Conservation (phyloP, 2,113 vertebrate genomes). For the Antechinus flavipes region DNA sequence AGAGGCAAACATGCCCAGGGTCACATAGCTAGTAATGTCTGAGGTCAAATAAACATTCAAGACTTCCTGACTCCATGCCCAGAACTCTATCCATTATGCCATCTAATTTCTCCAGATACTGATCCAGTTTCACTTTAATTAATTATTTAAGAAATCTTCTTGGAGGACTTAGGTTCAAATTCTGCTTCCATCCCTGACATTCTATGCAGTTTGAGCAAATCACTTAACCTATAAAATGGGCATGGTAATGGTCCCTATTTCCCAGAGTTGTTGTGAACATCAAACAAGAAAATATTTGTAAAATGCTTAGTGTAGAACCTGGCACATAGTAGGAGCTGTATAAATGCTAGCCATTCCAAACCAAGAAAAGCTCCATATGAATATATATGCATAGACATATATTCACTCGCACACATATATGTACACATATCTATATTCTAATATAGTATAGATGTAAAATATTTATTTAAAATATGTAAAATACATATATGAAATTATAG, state of each 20-base stretch:
- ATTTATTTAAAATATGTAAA: too few species aligned
- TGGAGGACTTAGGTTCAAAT: background rate
- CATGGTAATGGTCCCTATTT: background rate
- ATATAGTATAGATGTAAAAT: too few species aligned
- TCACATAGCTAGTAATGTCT: background rate
- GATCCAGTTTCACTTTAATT: too few species aligned
- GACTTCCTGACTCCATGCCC: background rate
- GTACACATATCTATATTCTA: too few species aligned
- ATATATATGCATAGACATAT: background rate
- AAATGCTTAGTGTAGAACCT: background rate
- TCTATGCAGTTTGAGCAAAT: background rate
- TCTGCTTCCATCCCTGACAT: background rate
- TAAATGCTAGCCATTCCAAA: background rate
- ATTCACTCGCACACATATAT: too few species aligned
- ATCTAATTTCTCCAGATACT: background rate
- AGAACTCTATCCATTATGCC: background rate
- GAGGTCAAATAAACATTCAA: background rate
- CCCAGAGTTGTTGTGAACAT: background rate
- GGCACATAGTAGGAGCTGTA: background rate
- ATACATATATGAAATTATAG: too few species aligned
- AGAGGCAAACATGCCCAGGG: background rate
- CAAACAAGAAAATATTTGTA: background rate
- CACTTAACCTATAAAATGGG: background rate
- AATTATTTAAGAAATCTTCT: background rate
- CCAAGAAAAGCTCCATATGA: background rate